Percentiles rank a stretch among this genome's conserved stretches.
Conservation (phyloP, 2,888 invertebrate species). For the Camponotus fellah region DNA sequence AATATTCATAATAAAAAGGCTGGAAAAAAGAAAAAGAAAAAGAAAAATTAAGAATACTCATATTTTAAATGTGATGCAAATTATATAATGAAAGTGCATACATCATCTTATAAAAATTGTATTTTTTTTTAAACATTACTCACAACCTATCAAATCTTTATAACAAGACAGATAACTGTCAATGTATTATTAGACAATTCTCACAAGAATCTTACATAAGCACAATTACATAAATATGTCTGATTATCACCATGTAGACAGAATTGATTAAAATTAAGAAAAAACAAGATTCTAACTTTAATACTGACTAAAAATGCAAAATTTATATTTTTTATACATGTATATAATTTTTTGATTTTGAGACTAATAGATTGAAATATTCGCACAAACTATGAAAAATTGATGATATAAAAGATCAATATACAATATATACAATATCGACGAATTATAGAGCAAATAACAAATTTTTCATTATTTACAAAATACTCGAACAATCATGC, state of each 20-base stretch:
- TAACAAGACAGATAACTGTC: slow-evolving; percentile 38
- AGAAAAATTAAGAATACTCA: slow-evolving; percentile 41
- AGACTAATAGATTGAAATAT: neutral
- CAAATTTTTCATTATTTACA: neutral
- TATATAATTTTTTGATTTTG: neutral
- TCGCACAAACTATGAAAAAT: neutral
- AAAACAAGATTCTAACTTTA: neutral
- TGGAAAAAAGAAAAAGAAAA: slow-evolving; percentile 59
- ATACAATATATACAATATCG: neutral
- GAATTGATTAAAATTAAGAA: neutral
- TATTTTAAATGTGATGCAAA: slow-evolving; percentile 15
- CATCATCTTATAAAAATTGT: slow-evolving; percentile 43
- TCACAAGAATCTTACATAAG: slow-evolving; percentile 18
- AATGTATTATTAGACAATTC: slow-evolving; percentile 18
- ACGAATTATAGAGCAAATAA: slow-evolving; percentile 5
- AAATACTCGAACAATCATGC: slow-evolving; percentile 11
- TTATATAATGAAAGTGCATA: slow-evolving; percentile 20
- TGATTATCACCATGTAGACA: neutral
- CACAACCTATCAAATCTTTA: slow-evolving; percentile 43
- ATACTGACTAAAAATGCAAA: neutral
- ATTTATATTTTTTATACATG: neutral
- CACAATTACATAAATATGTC: neutral
- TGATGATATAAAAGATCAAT: neutral
- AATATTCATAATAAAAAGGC: slow-evolving; percentile 5
- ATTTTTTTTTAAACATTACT: slow-evolving; percentile 27